Evolutionary conservation across 2,888 invertebrate species (phyloP).

Genomic region (Melipona bicolor): DNA sequence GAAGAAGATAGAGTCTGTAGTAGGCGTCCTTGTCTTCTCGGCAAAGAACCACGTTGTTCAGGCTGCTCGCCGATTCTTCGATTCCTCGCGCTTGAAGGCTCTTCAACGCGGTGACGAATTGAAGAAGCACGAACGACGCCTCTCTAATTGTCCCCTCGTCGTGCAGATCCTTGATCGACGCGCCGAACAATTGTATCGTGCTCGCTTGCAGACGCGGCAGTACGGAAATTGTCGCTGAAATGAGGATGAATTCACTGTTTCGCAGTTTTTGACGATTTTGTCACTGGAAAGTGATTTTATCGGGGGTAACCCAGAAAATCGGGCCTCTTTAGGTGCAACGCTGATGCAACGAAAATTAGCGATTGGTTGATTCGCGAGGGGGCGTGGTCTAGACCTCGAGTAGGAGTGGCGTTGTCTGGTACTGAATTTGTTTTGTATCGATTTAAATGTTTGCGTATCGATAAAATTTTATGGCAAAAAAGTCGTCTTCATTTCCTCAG

Average conservation of each 20-base stretch:
- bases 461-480: no score
- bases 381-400: no score
- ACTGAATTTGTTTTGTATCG: no score
- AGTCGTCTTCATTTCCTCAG: no score
- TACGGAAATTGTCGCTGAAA: conserved; percentile 90
- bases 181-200: conserved; percentile 89
- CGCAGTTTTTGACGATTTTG: no score
- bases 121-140: conserved; percentile 91
- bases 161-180: conserved; percentile 85
- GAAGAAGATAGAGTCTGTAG: conserved; percentile 90
- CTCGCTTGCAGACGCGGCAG: conserved; percentile 90
- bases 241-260: not conserved
- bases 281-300: no score
- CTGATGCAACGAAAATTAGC: no score
- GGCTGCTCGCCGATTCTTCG: conserved; percentile 90
- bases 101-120: conserved; percentile 92
- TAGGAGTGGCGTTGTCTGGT: no score
- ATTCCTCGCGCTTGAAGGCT: conserved; percentile 93
- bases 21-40: conserved; percentile 88
- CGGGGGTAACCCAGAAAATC: no score
- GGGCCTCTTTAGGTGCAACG: no score
- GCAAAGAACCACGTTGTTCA: conserved; percentile 90
- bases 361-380: no score
- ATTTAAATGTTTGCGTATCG: no score
- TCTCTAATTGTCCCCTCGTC: conserved; percentile 87